These are phyloP conservation scores for Lapara coniferarum DNA, from an alignment of 2,888 invertebrate genomes.

Conservation along the genomic window DNA sequence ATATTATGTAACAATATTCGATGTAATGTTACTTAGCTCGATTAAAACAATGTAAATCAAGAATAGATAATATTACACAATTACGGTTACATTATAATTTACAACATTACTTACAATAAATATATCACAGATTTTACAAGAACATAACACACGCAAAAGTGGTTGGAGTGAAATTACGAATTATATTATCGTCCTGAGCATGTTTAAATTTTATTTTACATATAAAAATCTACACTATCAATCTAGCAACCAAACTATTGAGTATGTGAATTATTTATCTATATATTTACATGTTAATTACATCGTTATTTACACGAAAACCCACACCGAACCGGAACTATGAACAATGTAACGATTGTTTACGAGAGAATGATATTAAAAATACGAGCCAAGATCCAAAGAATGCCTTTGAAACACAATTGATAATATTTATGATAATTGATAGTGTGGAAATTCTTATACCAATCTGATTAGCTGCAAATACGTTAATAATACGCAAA, in stretches of 20 bases:
- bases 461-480: no score
- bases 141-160: conserved; percentile 58
- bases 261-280: conserved; percentile 45
- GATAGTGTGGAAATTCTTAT: neutral
- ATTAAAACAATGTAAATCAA: conserved; percentile 19
- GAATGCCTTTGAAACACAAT: neutral
- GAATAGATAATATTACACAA: conserved; percentile 29
- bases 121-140: conserved; percentile 84
- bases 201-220: conserved; percentile 37
- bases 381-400: neutral
- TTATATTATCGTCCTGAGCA: conserved; percentile 47
- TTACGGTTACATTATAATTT: conserved; percentile 62
- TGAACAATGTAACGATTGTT: neutral
- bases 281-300: conserved; percentile 68
- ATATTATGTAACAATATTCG: conserved; percentile 37
- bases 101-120: conserved; percentile 80
- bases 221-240: conserved; percentile 66
- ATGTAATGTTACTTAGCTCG: conserved; percentile 35
- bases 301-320: conserved; percentile 51
- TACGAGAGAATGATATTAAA: neutral
- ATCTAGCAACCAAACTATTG: conserved; percentile 68
- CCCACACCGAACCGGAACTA: conserved; percentile 23
- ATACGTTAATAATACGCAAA: neutral
- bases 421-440: no score
- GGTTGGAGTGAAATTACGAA: conserved; percentile 7